These are phyloP conservation scores for Lophochroa leadbeateri DNA, from an alignment of 2,113 vertebrate species.

Conservation along the genomic window DNA sequence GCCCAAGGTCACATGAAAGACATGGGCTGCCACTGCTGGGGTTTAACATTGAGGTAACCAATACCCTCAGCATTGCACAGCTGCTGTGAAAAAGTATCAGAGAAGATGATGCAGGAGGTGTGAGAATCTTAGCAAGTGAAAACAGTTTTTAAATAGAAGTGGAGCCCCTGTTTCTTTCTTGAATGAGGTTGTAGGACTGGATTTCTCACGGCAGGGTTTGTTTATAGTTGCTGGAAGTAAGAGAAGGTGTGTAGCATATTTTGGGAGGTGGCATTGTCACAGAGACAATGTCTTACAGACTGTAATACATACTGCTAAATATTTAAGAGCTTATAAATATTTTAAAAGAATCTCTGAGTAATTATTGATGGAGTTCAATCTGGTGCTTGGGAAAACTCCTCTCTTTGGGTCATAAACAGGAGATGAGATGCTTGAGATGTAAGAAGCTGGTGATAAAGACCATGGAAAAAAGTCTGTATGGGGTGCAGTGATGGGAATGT, in stretches of 20 bases:
- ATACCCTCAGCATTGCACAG: background rate
- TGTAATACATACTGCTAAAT: conserved; percentile 39
- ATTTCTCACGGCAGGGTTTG: conserved; percentile 6
- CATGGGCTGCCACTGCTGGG: background rate
- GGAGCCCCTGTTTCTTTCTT: background rate
- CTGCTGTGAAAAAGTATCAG: background rate
- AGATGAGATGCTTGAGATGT: background rate
- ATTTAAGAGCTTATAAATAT: conserved; percentile 56
- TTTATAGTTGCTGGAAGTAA: background rate
- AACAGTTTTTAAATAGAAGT: background rate
- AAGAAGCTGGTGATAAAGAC: background rate
- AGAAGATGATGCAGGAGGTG: background rate
- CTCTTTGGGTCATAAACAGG: background rate
- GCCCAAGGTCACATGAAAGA: background rate
- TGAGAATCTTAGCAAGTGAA: background rate
- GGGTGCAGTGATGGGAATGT: background rate
- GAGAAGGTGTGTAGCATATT: background rate
- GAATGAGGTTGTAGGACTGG: background rate
- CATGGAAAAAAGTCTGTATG: background rate
- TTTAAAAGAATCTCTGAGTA: conserved; percentile 41
- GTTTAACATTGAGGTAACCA: background rate
- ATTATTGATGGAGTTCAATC: conserved; percentile 39
- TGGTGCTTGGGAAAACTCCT: background rate
- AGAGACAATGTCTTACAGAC: conserved; percentile 1
- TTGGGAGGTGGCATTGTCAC: background rate